A percentile compares a stretch with the other conserved stretches of the same genome.
Evolutionary conservation across 2,797 vertebrate genomes (phyloP).

Genomic region (Tadarida brasiliensis): DNA sequence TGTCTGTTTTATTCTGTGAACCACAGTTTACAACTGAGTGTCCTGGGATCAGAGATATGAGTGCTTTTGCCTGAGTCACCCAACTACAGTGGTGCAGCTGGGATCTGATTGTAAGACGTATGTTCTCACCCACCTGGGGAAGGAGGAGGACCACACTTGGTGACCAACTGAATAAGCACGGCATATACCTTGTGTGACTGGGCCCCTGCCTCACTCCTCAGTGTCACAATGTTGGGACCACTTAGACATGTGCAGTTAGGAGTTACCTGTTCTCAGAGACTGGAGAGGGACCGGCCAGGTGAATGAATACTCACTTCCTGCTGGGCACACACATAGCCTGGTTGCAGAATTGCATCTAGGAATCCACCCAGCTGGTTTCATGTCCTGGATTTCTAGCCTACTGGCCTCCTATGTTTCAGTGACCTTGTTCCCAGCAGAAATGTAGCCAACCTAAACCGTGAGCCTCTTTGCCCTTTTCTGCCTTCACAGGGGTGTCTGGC

Average conservation of each 20-base stretch:
- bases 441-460: not conserved
- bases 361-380: not conserved
- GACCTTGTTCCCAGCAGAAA: not conserved
- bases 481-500: not conserved
- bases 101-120: not conserved
- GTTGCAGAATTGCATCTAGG: not conserved
- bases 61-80: not conserved
- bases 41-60: not conserved
- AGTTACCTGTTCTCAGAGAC: not conserved
- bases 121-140: not conserved
- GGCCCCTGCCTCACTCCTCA: not conserved
- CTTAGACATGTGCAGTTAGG: not conserved
- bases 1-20: not conserved
- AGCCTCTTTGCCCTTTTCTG: not conserved
- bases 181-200: not conserved
- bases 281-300: not conserved
- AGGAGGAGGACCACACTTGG: not conserved
- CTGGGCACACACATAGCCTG: accelerated
- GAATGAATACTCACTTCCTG: not conserved
- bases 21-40: not conserved
- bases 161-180: not conserved
- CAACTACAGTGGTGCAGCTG: not conserved
- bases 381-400: not conserved
- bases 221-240: not conserved
- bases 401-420: not conserved